Evolutionary conservation across 2,797 vertebrate species (phyloP).

Genomic region (Hybognathus amarus): DNA sequence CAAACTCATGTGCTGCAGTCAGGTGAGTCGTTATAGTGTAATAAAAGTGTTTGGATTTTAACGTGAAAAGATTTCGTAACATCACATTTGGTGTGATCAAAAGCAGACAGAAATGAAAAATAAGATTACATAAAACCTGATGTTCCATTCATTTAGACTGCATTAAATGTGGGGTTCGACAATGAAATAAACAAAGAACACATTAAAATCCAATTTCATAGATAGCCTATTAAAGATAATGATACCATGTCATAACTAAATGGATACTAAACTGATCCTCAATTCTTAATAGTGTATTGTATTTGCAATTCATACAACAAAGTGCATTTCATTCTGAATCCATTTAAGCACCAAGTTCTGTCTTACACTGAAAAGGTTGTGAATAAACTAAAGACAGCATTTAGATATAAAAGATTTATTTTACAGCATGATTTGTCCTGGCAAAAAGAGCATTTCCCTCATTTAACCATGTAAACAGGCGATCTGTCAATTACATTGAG

Average conservation of each 20-base stretch:
- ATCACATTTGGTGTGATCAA: neutral
- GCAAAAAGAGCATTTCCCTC: conserved; percentile 80
- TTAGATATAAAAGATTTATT: conserved; percentile 81
- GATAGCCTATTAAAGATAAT: conserved; percentile 1
- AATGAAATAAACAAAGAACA: neutral
- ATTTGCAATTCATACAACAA: neutral
- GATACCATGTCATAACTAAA: neutral
- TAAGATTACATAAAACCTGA: neutral
- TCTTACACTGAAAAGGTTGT: neutral
- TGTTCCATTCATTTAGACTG: neutral
- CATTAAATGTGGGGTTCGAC: neutral
- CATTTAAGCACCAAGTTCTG: neutral
- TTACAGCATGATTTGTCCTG: conserved; percentile 88
- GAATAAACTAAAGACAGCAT: conserved; percentile 21
- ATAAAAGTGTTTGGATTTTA: neutral
- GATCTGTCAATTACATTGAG: conserved; percentile 69
- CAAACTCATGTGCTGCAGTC: neutral
- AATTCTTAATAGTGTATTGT: neutral
- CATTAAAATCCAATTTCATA: conserved; percentile 1
- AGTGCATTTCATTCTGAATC: neutral
- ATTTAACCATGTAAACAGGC: conserved; percentile 76
- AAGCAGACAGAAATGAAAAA: neutral
- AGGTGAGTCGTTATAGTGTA: neutral
- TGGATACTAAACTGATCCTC: neutral
- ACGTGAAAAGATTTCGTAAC: neutral